Conservation (phyloP, 2,888 invertebrate genomes). For the Crocallis elinguaria region DNA sequence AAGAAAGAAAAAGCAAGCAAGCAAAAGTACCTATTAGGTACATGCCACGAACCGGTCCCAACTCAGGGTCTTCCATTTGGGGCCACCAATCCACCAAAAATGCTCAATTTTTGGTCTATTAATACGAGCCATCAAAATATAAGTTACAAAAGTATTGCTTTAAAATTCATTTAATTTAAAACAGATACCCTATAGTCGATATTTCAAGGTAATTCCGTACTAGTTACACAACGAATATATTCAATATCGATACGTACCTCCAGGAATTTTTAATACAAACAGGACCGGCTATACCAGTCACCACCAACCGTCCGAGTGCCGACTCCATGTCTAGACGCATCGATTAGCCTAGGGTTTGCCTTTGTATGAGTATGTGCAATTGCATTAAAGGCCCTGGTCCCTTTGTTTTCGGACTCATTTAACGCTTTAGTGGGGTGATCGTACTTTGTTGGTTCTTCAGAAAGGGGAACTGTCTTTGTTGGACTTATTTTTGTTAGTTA, state of each 20-base stretch:
- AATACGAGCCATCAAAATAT: too few relatives aligned
- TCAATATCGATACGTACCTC: slow-evolving; percentile 11
- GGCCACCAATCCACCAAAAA: too few relatives aligned
- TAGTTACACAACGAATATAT: too few relatives aligned
- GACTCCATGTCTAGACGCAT: slow-evolving; percentile 76
- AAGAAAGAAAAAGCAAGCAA: too few relatives aligned
- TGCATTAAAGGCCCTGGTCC: slow-evolving; percentile 51
- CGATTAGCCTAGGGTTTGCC: slow-evolving; percentile 67
- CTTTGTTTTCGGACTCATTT: slow-evolving; percentile 50
- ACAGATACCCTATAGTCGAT: too few relatives aligned
- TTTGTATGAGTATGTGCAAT: slow-evolving; percentile 51
- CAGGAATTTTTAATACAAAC: slow-evolving; percentile 48
- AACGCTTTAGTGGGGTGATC: slow-evolving; percentile 26
- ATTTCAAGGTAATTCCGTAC: too few relatives aligned
- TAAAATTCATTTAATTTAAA: too few relatives aligned
- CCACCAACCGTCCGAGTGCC: slow-evolving; percentile 24
- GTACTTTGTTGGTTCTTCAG: slow-evolving; percentile 8
- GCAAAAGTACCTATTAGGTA: too few relatives aligned
- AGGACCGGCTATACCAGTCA: slow-evolving; percentile 28
- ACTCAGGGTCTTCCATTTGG: too few relatives aligned
- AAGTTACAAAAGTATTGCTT: too few relatives aligned
- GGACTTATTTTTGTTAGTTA: slow-evolving; percentile 12
- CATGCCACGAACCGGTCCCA: too few relatives aligned
- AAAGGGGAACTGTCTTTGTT: slow-evolving; percentile 4
- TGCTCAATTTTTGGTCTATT: too few relatives aligned